Conservation (phyloP, 2,113 vertebrate species). For the Cyprinus carpio region DNA sequence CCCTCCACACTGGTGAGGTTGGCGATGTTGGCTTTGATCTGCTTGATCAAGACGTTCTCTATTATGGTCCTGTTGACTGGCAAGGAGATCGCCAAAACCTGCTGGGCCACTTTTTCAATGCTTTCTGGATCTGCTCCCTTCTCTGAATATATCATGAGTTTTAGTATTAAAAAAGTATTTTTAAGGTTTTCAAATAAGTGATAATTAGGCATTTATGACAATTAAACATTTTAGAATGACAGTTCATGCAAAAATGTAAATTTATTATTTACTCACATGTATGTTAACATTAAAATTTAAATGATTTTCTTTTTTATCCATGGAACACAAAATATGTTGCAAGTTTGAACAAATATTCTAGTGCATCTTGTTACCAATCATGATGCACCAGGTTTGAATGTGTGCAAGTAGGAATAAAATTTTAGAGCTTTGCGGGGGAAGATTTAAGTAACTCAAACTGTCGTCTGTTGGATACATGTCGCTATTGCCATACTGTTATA, state of each 20-base stretch:
- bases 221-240: not conserved
- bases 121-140: constrained; percentile 85
- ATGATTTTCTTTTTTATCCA: not conserved
- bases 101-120: constrained; percentile 82
- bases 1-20: constrained; percentile 73
- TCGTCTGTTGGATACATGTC: not conserved
- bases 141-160: constrained; percentile 66
- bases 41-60: constrained; percentile 66
- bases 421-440: too few relatives aligned
- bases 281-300: not conserved
- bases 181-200: not conserved
- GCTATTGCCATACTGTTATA: too few relatives aligned
- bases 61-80: constrained; percentile 73
- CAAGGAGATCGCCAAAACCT: constrained; percentile 80
- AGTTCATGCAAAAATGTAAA: not conserved
- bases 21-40: constrained; percentile 75
- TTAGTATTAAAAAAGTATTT: not conserved
- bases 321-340: not conserved
- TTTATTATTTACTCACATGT: not conserved
- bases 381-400: too few relatives aligned
- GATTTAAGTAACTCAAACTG: too few relatives aligned
- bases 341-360: too few relatives aligned
- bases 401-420: too few relatives aligned
- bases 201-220: not conserved
- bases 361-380: too few relatives aligned